A percentile compares a stretch with the other conserved stretches of the same genome.
These are phyloP conservation scores for Smittia sp. DNA, from an alignment of 2,888 invertebrate genomes.

Conservation along the genomic window DNA sequence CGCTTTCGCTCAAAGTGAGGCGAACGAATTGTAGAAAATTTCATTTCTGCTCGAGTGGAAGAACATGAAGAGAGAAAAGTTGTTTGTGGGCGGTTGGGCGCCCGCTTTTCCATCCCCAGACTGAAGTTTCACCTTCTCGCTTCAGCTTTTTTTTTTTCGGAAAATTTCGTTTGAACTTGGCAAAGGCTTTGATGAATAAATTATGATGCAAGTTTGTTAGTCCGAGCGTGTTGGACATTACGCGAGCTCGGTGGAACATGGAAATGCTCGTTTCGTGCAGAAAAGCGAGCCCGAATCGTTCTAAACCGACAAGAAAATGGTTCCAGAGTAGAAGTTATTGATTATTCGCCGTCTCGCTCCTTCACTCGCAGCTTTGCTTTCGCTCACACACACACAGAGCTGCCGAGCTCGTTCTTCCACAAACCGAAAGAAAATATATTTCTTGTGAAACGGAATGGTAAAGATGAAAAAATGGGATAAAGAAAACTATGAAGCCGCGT, in stretches of 20 bases:
- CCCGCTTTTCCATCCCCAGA: too few relatives aligned
- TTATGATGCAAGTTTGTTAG: neutral
- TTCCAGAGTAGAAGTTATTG: conserved; percentile 40
- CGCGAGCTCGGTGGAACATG: neutral
- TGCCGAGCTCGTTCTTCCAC: conserved; percentile 18
- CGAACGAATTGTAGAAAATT: neutral
- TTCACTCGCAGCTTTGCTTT: neutral
- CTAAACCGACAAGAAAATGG: conserved; percentile 20
- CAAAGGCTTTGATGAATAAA: too few relatives aligned
- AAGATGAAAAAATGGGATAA: conserved; percentile 24
- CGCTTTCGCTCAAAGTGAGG: neutral
- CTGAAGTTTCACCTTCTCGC: neutral
- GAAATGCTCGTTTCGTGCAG: neutral
- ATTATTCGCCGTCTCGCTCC: conserved; percentile 30
- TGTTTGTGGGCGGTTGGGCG: neutral
- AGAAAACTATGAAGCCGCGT: conserved; percentile 21
- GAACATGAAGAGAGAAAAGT: neutral
- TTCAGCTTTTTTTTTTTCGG: neutral
- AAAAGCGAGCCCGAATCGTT: neutral
- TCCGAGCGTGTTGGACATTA: neutral
- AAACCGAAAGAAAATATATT: neutral
- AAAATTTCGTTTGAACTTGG: too few relatives aligned
- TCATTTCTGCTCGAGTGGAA: neutral
- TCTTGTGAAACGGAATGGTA: conserved; percentile 27
- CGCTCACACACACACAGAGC: conserved; percentile 14